Evolutionary conservation across 2,888 invertebrate species (phyloP).

Genomic region (Papilio demoleus): DNA sequence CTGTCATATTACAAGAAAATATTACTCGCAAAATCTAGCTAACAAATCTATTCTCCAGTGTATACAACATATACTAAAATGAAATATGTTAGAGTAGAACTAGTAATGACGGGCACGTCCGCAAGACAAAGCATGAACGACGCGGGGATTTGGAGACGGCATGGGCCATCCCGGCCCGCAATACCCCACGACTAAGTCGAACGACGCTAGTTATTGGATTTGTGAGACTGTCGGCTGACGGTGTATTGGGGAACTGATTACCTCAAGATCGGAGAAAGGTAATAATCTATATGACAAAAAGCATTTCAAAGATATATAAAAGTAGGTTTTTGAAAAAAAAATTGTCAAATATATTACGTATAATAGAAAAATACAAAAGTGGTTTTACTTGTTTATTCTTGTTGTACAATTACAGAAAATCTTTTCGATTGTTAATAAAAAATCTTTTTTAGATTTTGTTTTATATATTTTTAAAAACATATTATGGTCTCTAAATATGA

Average conservation of each 20-base stretch:
- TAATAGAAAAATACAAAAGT: no score
- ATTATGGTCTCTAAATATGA: no score
- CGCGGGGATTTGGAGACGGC: conserved; percentile 31
- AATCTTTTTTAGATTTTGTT: no score
- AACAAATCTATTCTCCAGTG: background rate
- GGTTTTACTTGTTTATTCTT: no score
- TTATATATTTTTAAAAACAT: no score
- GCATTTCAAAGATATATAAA: no score
- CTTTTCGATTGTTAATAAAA: no score
- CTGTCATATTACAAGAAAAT: background rate
- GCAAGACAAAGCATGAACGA: conserved; percentile 31
- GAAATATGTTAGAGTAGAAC: conserved; percentile 33
- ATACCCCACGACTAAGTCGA: conserved; percentile 20
- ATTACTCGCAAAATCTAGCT: background rate
- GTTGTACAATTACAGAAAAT: no score
- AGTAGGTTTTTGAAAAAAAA: no score
- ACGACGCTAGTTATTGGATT: conserved; percentile 36
- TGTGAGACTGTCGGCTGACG: conserved; percentile 15
- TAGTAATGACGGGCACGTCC: conserved; percentile 33
- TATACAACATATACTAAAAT: conserved; percentile 26
- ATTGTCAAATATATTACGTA: no score
- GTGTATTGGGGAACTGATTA: conserved; percentile 22
- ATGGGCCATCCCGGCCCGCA: conserved; percentile 14
- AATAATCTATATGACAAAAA: conserved; percentile 15
- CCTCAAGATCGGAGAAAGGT: conserved; percentile 5